Base-by-base conservation (phyloP, 2,888 invertebrate genomes). In the Arrhopalites spinosus region DNA sequence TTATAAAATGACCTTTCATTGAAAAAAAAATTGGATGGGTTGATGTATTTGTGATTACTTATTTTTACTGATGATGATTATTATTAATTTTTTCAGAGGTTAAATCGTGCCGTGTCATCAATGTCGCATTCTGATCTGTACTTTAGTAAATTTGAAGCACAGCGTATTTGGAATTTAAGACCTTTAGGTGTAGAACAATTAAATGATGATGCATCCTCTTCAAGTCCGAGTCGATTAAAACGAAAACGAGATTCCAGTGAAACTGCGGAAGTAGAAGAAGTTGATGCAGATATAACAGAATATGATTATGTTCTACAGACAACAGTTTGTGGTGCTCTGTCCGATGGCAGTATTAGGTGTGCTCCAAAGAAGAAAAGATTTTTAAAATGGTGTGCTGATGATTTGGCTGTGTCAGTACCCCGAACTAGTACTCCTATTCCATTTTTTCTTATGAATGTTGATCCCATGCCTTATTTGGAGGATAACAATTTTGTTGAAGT, bases 11-110 rank as follows among this genome's bases (percentile, higher is more conserved):
- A 53, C n/a, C 1, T 56, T 56, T 7, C 1, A n/a, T n/a, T n/a
- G n/a, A n/a, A n/a, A n/a, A n/a, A n/a, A n/a, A n/a, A n/a, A n/a
- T n/a, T n/a, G 7, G 7, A 15, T 45, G 45, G 7, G 7, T 45
- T 45, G 8, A 45, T 11, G 8, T 45, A 45, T 45, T 45, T 45
- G 45, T 45, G 15, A 45, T 45, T 45, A 11, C 15, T 45, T 45
- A 45, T 15, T 45, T 45, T 45, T 7, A 45, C 15, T 45, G 45
- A 11, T 45, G 45, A 15, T 45, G 8, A 11, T 45, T 45, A 45
- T 45, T 45, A 7, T 45, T 45, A 89, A 89, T 79, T 89, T 90
- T 74, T 36, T 25, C 25, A 64, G 73, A 27, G 7, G 72, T 75
- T 59, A 30, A 29, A 74, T 15, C 77, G 71, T 43, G 61, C 77